A percentile compares a stretch with the other conserved stretches of the same genome.
phyloP scores from a whole-genome alignment of 2,888 invertebrate genomes.

The Luperina nickerlii region DNA sequence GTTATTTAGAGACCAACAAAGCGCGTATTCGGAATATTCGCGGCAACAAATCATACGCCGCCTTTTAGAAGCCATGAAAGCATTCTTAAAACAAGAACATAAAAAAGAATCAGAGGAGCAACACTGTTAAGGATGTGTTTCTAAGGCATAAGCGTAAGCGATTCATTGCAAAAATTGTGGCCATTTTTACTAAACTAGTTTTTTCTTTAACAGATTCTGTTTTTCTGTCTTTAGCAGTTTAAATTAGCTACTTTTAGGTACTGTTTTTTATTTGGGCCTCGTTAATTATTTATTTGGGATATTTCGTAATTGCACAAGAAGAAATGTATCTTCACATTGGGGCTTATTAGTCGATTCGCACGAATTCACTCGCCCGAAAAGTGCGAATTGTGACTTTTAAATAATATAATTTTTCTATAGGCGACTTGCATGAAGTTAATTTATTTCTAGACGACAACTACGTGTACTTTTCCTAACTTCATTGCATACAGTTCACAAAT shows the following conservation, averaged over 20 bases:
- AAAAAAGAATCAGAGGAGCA: slow-evolving; percentile 73
- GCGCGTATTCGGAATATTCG: slow-evolving; percentile 81
- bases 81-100: slow-evolving; percentile 81
- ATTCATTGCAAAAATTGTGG: slow-evolving; percentile 31
- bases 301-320: neutral
- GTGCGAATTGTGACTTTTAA: too few relatives aligned
- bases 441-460: too few relatives aligned
- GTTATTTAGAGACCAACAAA: slow-evolving; percentile 65
- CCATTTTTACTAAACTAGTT: neutral
- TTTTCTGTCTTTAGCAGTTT: too few relatives aligned
- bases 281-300: neutral
- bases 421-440: too few relatives aligned
- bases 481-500: too few relatives aligned
- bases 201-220: neutral
- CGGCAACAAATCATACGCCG: slow-evolving; percentile 85
- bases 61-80: slow-evolving; percentile 83
- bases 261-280: too few relatives aligned
- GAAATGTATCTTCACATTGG: neutral
- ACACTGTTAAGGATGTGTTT: slow-evolving; percentile 63
- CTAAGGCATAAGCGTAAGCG: slow-evolving; percentile 52
- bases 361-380: too few relatives aligned
- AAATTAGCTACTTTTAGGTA: too few relatives aligned
- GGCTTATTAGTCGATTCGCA: too few relatives aligned
- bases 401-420: too few relatives aligned
- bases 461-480: too few relatives aligned